Evolutionary conservation across 2,113 vertebrate genomes (phyloP).

Genomic region (Donacobius atricapilla): DNA sequence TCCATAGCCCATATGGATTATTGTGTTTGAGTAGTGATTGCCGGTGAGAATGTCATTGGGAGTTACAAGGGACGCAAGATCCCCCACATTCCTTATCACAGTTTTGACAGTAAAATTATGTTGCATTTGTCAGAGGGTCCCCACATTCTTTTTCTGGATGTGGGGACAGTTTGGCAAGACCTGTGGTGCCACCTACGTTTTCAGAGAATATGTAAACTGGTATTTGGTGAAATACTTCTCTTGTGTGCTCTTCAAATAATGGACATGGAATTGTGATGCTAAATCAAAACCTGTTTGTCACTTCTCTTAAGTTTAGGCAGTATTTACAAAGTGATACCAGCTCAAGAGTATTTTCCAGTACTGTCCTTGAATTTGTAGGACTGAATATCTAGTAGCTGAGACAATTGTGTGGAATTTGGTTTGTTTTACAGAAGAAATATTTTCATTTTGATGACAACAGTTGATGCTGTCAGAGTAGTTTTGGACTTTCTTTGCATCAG

Average conservation of each 20-base stretch:
- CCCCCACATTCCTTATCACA: background rate
- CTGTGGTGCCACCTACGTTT: fast-evolving
- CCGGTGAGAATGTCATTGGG: background rate
- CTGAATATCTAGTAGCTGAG: background rate
- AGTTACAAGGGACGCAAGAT: background rate
- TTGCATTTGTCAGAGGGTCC: background rate
- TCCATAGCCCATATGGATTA: background rate
- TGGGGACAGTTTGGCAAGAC: background rate
- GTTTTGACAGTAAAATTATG: background rate
- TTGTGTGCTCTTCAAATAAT: background rate
- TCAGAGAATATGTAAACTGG: background rate
- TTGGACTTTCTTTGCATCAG: background rate
- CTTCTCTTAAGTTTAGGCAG: background rate
- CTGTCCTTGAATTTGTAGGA: background rate
- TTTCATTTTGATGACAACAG: background rate
- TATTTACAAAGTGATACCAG: background rate
- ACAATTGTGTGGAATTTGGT: fast-evolving
- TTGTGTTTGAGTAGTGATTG: background rate
- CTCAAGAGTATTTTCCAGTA: background rate
- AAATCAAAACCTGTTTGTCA: background rate
- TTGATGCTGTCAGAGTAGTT: background rate
- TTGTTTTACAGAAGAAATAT: background rate
- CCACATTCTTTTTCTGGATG: fast-evolving
- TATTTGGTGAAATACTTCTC: background rate
- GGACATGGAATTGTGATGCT: background rate